Base-by-base conservation (phyloP, 2,888 invertebrate species). In the Nymphalis c-album region DNA sequence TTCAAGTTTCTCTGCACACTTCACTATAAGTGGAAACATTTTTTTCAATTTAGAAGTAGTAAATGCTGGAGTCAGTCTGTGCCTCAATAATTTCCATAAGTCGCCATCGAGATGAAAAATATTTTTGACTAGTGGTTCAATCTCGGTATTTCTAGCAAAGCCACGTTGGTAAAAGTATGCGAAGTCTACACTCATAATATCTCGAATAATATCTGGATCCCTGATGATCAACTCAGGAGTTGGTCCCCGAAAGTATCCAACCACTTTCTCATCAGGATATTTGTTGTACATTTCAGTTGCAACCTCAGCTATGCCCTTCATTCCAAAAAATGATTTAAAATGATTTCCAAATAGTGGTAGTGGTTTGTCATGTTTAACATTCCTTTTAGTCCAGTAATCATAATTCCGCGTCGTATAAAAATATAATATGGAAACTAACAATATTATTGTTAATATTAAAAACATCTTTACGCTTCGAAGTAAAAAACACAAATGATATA, bases 11-110 rank as follows among this genome's bases (percentile, higher is more conserved):
- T 85, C 82, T 0, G 90, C 83, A 62, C 88, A 85, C 17, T 83
- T 77, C 26, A 86, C 78, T 2, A 90, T 78, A 26, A 90, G 74
- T 2, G 89, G 90, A 60, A 87, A 90, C 90, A 90, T 90, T 4
- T 76, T 81, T 65, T 84, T 86, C 45, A 90, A 71, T 67, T 89
- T 88, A 2, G 85, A 83, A 0, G 82, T 84, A 1, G 89, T 89
- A 65, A 90, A 90, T 0, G 88, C 83, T 0, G 88, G 79, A n/a
- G 90, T 88, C n/a, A 90, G 62, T 8, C 85, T 81, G 66, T 88
- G 85, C 1, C 90, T 79, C 17, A 86, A 66, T 13, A 89, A 74
- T 69, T 82, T 88, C 90, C 90, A 90, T 5, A 63, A 60, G 58
- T 90, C 90, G 0, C 88, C 89, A 26, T 88, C 85, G 5, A 67